These are phyloP conservation scores for Parascotia fuliginaria DNA, from an alignment of 2,888 invertebrate species.

Conservation along the genomic window DNA sequence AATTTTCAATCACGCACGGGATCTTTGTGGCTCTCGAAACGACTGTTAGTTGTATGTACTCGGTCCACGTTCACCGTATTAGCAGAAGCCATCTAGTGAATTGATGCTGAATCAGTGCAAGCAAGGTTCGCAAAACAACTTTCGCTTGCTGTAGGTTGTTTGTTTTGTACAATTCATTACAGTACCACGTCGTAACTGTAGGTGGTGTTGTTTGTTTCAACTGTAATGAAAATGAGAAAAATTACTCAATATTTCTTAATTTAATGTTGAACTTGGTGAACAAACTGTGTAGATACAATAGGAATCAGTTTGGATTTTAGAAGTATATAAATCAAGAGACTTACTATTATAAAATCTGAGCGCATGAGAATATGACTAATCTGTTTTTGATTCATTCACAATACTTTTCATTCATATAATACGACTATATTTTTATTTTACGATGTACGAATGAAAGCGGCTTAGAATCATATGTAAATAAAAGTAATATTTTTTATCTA, in stretches of 20 bases:
- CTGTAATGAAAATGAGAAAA: no score
- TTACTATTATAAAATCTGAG: not conserved
- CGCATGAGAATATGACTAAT: not conserved
- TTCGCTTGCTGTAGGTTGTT: conserved; percentile 7
- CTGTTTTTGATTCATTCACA: not conserved
- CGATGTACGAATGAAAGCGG: not conserved
- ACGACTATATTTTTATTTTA: not conserved
- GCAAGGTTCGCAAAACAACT: conserved; percentile 24
- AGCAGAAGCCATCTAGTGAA: conserved; percentile 27
- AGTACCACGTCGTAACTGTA: conserved; percentile 13
- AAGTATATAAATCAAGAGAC: no score
- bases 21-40: no score
- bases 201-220: conserved; percentile 42
- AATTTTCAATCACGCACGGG: no score
- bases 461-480: conserved; percentile 6
- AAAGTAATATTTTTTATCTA: conserved; percentile 12
- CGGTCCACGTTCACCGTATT: conserved; percentile 7
- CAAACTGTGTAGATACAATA: not conserved
- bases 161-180: not conserved
- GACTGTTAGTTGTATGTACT: no score
- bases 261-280: no score
- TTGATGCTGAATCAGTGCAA: conserved; percentile 9
- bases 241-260: no score
- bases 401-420: not conserved
- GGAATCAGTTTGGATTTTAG: no score